Evolutionary conservation across 2,797 vertebrate genomes (phyloP).

Genomic region (Epinephelus coioides): DNA sequence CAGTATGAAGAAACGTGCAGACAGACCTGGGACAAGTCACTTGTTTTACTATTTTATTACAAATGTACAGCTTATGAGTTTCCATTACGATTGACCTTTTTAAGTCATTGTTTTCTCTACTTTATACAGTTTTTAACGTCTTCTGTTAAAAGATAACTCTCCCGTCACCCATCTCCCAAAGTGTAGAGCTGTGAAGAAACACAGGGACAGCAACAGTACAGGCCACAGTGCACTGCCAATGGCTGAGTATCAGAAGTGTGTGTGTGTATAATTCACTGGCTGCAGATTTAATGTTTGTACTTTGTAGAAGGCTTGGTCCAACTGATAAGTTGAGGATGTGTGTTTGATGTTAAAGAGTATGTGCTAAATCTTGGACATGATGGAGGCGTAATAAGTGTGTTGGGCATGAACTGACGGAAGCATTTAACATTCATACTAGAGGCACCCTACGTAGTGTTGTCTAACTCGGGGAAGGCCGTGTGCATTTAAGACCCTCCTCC

Average conservation of each 20-base stretch:
- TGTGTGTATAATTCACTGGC: slow-evolving; percentile 31
- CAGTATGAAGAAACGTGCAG: neutral
- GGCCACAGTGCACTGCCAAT: slow-evolving; percentile 64
- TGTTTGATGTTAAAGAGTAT: slow-evolving; percentile 48
- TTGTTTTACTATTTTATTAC: slow-evolving; percentile 89
- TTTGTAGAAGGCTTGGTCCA: slow-evolving; percentile 70
- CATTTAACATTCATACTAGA: slow-evolving; percentile 75
- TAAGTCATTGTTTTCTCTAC: slow-evolving; percentile 83
- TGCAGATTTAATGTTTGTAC: slow-evolving; percentile 49
- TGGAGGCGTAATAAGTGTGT: slow-evolving; percentile 41
- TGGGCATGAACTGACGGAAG: slow-evolving; percentile 57
- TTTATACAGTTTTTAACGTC: slow-evolving; percentile 84
- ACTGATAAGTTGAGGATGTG: slow-evolving; percentile 48
- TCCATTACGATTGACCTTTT: slow-evolving; percentile 85
- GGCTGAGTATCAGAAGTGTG: slow-evolving; percentile 55
- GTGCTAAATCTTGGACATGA: slow-evolving; percentile 48
- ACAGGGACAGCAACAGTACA: slow-evolving; percentile 69
- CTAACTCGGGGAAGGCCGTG: slow-evolving; percentile 52
- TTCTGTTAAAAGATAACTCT: slow-evolving; percentile 82
- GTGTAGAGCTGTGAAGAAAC: slow-evolving; percentile 68
- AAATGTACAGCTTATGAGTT: slow-evolving; percentile 91
- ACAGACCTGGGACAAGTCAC: slow-evolving; percentile 47
- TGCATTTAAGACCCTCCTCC: slow-evolving; percentile 60
- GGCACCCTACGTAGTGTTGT: slow-evolving; percentile 67
- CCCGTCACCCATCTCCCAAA: slow-evolving; percentile 82